phyloP scores from a whole-genome alignment of 2,797 vertebrate genomes.

The Sebastes alutus region DNA sequence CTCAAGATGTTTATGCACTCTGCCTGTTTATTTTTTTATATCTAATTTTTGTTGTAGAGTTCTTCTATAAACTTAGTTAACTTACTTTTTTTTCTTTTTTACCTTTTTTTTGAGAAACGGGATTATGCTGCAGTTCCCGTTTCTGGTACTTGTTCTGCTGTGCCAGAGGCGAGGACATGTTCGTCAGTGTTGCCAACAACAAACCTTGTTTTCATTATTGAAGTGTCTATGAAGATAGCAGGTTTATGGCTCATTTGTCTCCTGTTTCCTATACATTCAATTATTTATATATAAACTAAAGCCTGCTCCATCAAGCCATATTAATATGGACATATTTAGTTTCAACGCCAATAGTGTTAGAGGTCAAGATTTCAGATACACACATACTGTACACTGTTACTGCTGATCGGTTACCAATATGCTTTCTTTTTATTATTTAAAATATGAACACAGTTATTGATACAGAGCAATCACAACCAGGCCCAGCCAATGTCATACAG shows the following conservation, averaged over 20 bases:
- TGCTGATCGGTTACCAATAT: neutral
- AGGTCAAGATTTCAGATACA: neutral
- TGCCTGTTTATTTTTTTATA: slow-evolving; percentile 1
- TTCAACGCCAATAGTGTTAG: no score
- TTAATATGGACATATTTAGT: no score
- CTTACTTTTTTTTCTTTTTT: neutral
- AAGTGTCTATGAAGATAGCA: slow-evolving; percentile 6
- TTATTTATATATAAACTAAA: slow-evolving; percentile 48
- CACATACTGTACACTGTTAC: neutral
- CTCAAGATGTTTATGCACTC: neutral
- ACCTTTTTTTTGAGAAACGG: neutral
- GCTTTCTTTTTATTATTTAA: neutral
- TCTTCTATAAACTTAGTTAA: neutral
- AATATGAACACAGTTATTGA: neutral
- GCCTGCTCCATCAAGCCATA: neutral
- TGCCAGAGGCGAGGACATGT: neutral
- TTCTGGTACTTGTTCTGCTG: neutral
- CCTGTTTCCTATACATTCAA: neutral
- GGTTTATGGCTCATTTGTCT: neutral
- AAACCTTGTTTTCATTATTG: slow-evolving; percentile 46
- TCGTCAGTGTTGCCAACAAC: slow-evolving; percentile 44
- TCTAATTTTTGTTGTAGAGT: neutral
- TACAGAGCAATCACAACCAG: neutral
- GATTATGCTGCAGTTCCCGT: neutral
- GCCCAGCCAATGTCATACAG: neutral